Conservation (phyloP, 2,888 invertebrate species). For the Hetaerina titia region DNA sequence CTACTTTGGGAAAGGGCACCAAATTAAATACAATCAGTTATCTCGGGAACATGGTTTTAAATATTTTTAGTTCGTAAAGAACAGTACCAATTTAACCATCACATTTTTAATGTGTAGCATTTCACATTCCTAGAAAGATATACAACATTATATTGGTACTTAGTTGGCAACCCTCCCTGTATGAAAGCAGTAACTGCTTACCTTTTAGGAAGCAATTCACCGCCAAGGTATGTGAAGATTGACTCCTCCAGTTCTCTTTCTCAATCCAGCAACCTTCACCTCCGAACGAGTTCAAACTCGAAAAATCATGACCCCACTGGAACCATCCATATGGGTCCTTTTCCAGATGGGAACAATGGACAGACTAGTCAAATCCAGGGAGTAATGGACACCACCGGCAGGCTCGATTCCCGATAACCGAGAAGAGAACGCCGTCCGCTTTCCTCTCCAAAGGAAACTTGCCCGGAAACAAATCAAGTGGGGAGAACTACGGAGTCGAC, state of each 20-base stretch:
- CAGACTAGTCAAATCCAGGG: not conserved
- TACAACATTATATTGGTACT: too few relatives aligned
- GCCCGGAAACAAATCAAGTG: not conserved
- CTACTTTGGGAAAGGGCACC: too few relatives aligned
- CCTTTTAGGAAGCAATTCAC: not conserved
- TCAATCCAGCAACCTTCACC: not conserved
- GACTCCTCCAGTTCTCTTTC: not conserved
- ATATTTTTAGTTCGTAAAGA: too few relatives aligned
- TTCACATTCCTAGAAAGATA: too few relatives aligned
- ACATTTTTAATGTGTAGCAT: too few relatives aligned
- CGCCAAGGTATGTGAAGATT: not conserved
- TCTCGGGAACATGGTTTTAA: too few relatives aligned
- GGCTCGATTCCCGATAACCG: not conserved
- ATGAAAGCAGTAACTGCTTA: not conserved
- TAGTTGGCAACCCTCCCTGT: too few relatives aligned
- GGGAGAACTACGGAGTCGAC: not conserved
- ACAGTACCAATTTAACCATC: too few relatives aligned
- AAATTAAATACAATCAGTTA: too few relatives aligned
- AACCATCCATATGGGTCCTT: not conserved
- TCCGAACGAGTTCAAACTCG: not conserved
- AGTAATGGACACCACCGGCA: not conserved
- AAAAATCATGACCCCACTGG: not conserved
- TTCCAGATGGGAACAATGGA: not conserved
- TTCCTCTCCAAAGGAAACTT: not conserved
- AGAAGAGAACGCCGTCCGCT: not conserved